These are phyloP conservation scores for Cassiopea andromeda DNA, from an alignment of 30 jellyfish, hydroid and myxozoan species.

Conservation along the genomic window DNA sequence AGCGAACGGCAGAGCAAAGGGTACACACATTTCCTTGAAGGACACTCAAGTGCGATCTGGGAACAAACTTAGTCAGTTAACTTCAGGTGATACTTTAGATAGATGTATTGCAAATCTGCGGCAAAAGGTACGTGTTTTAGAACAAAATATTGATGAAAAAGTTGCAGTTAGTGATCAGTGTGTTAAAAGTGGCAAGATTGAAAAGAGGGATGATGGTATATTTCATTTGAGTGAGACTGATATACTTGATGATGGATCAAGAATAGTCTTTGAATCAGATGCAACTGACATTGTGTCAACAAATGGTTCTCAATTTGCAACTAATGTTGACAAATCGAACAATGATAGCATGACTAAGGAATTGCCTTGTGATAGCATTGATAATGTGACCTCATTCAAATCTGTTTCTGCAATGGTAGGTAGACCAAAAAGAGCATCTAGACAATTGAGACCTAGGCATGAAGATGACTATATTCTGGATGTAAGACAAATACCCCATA, in stretches of 20 bases:
- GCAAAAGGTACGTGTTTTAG: not conserved
- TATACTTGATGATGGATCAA: not conserved
- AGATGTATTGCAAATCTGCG: not conserved
- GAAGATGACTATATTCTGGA: conserved; percentile 35
- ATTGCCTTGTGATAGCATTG: not conserved
- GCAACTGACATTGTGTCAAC: not conserved
- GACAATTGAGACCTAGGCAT: conserved; percentile 7
- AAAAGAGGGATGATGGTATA: not conserved
- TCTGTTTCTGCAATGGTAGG: not conserved
- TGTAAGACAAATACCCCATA: conserved; percentile 13
- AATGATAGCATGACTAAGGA: not conserved
- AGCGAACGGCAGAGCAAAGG: not conserved
- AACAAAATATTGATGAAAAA: not conserved
- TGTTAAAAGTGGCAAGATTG: not conserved
- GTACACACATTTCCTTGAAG: not conserved
- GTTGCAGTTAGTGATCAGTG: not conserved
- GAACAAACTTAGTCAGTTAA: not conserved
- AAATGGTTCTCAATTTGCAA: not conserved
- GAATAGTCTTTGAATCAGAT: not conserved
- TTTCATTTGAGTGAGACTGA: not conserved
- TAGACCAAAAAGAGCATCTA: conserved; percentile 38
- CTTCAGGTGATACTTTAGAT: not conserved
- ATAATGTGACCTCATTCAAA: not conserved
- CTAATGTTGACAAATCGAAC: not conserved
- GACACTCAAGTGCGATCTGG: not conserved